A percentile compares a stretch with the other conserved stretches of the same genome.
Evolutionary conservation across 2,797 vertebrate species (phyloP).

Genomic region (Parotocinclus haroldoi): DNA sequence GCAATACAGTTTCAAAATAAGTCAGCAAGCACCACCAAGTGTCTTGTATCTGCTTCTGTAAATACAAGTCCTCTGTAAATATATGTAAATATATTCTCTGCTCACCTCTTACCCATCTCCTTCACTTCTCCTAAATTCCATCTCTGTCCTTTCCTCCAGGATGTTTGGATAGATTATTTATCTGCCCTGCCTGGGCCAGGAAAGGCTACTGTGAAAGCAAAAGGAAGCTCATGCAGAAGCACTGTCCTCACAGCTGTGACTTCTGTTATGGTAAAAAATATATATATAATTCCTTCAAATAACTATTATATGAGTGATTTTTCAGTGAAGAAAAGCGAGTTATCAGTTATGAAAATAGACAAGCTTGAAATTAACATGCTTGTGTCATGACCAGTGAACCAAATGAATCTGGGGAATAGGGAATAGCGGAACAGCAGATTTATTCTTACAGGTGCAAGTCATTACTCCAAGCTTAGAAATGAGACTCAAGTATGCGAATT

Average conservation of each 20-base stretch:
- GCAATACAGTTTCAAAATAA: no score
- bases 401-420: background rate
- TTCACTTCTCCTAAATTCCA: conserved; percentile 38
- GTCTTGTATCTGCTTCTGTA: no score
- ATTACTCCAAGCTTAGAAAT: background rate
- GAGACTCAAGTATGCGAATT: no score
- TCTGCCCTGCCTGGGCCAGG: conserved; percentile 85
- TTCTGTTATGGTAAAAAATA: conserved; percentile 90
- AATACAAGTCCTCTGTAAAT: no score
- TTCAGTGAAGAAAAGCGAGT: background rate
- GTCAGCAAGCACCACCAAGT: no score
- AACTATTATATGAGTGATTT: background rate
- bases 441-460: no score
- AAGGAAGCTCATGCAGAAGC: conserved; percentile 87
- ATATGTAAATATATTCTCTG: no score
- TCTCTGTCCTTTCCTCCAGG: conserved; percentile 64
- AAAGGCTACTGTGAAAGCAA: conserved; percentile 87
- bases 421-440: no score
- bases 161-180: conserved; percentile 87
- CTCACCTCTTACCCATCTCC: no score
- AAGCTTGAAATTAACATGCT: no score
- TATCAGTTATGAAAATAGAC: background rate
- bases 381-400: no score
- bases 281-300: background rate
- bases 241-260: conserved; percentile 92